Conservation (phyloP, 2,113 vertebrate species). For the Onychostoma macrolepis region DNA sequence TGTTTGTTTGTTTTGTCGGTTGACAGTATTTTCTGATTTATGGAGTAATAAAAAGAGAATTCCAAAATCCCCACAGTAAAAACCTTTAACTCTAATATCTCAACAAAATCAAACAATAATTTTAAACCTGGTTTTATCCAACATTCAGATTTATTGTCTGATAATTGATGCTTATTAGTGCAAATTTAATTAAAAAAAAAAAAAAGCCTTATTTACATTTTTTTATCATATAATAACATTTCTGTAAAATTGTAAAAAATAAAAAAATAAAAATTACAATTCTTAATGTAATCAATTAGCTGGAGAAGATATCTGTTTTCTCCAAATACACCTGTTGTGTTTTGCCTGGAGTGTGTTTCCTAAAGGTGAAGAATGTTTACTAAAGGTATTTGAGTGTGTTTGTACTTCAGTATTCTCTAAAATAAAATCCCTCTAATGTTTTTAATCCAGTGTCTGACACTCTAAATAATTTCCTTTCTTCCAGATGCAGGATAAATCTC, state of each 20-base stretch:
- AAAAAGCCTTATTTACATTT: neutral
- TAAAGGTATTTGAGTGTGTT: neutral
- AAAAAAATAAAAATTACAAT: neutral
- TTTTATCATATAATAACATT: too few relatives aligned
- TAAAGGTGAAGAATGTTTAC: neutral
- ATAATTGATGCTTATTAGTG: neutral
- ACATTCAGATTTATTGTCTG: neutral
- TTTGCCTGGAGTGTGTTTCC: neutral
- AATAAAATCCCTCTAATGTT: neutral
- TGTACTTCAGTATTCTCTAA: neutral
- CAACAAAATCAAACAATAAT: neutral
- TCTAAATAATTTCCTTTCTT: neutral
- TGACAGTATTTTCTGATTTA: neutral
- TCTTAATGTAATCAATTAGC: neutral
- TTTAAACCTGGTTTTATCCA: neutral
- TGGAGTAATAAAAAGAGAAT: neutral
- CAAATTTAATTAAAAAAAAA: neutral
- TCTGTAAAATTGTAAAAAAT: neutral
- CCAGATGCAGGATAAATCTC: constrained; percentile 8
- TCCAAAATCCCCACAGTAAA: neutral
- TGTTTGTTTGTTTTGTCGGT: neutral
- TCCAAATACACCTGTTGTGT: neutral
- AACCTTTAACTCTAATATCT: neutral
- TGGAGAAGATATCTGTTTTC: neutral
- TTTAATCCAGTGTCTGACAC: neutral